Conservation (phyloP, 2,888 invertebrate species). For the Antitype chi region DNA sequence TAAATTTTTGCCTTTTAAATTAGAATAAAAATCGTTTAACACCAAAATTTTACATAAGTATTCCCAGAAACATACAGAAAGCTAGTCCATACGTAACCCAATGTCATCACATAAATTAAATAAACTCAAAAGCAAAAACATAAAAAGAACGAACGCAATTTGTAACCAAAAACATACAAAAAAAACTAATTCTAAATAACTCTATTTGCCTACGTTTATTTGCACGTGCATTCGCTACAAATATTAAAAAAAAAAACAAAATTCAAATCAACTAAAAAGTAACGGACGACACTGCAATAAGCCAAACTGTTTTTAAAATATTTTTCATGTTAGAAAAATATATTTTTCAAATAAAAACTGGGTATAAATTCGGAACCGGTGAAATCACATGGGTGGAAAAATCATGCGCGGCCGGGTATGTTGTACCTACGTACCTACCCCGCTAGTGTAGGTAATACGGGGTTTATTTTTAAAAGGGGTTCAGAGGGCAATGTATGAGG, state of each 20-base stretch:
- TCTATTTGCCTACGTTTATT: background rate
- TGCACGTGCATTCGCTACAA: background rate
- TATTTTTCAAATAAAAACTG: constrained; percentile 66
- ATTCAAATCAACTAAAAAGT: constrained; percentile 38
- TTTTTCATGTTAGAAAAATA: constrained; percentile 68
- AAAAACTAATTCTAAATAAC: constrained; percentile 8
- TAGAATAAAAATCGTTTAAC: background rate
- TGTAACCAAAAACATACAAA: background rate
- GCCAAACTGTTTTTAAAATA: constrained; percentile 60
- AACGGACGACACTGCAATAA: constrained; percentile 35
- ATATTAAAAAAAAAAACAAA: constrained; percentile 14
- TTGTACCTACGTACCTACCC: constrained; percentile 49
- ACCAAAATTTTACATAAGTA: too few species aligned
- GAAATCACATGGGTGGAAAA: constrained; percentile 67
- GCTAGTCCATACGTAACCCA: background rate
- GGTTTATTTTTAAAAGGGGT: constrained; percentile 67
- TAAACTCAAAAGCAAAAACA: background rate
- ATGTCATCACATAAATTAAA: background rate
- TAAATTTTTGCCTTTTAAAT: background rate
- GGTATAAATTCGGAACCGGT: constrained; percentile 59
- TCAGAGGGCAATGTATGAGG: constrained; percentile 40
- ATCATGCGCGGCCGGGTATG: constrained; percentile 66
- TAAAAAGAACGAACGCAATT: background rate
- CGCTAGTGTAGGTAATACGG: constrained; percentile 41
- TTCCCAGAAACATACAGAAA: background rate